phyloP scores from a whole-genome alignment of 2,113 vertebrate genomes.

The Pagrus major region DNA sequence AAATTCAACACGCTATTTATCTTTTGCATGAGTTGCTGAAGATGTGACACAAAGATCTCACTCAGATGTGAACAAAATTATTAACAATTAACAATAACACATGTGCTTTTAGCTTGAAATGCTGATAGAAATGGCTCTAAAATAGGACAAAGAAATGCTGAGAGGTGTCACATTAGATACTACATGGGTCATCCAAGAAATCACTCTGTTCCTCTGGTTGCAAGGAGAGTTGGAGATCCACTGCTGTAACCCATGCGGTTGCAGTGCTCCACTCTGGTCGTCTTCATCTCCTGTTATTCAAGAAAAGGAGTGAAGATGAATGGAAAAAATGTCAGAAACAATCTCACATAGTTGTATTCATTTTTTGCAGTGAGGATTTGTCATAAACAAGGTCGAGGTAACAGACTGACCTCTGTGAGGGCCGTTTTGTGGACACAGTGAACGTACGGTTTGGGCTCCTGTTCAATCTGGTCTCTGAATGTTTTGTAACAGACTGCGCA shows the following conservation, averaged over 20 bases:
- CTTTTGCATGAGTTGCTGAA: neutral
- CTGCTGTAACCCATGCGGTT: slow-evolving; percentile 70
- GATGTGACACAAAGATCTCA: neutral
- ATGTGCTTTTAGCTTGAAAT: neutral
- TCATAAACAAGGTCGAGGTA: neutral
- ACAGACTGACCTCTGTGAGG: slow-evolving; percentile 74
- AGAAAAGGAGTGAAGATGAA: neutral
- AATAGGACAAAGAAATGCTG: neutral
- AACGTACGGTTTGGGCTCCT: slow-evolving; percentile 76
- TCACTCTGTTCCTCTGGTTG: slow-evolving; percentile 21
- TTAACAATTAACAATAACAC: too few relatives aligned
- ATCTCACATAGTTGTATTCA: neutral
- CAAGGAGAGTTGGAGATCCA: slow-evolving; percentile 74
- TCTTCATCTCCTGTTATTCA: slow-evolving; percentile 72
- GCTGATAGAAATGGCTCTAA: neutral
- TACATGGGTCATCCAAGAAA: neutral
- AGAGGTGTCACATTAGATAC: neutral
- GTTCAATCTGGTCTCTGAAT: slow-evolving; percentile 66
- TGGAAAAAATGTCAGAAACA: neutral
- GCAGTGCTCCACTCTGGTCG: slow-evolving; percentile 66
- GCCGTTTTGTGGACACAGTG: slow-evolving; percentile 79
- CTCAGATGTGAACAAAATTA: neutral
- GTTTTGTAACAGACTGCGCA: slow-evolving; percentile 83
- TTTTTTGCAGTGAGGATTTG: neutral
- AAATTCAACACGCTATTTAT: neutral